Evolutionary conservation across 1,140 invertebrate species (phyloP).

Genomic region (Brachionus rubens): DNA sequence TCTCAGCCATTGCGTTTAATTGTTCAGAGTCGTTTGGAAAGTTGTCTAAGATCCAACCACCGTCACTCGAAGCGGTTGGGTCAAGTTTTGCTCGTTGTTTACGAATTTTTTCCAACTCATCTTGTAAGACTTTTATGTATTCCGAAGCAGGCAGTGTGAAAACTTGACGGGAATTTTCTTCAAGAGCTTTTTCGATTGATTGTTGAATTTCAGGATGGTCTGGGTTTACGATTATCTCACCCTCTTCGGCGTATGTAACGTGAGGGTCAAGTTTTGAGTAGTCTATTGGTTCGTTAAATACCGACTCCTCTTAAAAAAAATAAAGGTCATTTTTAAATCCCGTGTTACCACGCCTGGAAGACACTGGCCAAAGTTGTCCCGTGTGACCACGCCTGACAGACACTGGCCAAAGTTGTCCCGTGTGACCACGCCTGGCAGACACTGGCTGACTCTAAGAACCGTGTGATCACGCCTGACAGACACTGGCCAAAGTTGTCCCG

Average conservation of each 20-base stretch:
- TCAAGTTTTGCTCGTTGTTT: conserved; percentile 5
- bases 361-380: too few species aligned
- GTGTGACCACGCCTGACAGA: too few species aligned
- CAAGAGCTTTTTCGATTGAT: conserved; percentile 35
- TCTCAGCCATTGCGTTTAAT: conserved; percentile 56
- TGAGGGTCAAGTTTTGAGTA: background rate
- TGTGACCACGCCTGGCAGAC: too few species aligned
- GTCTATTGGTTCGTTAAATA: conserved; percentile 18
- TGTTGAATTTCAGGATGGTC: conserved; percentile 41
- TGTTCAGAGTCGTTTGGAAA: conserved; percentile 58
- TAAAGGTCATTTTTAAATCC: conserved; percentile 1
- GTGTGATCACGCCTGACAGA: too few species aligned
- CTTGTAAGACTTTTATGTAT: conserved; percentile 25
- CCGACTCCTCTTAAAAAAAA: background rate
- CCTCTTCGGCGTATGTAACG: background rate
- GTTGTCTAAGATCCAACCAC: conserved; percentile 60
- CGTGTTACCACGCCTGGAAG: too few species aligned
- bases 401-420: too few species aligned
- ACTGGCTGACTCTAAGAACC: too few species aligned
- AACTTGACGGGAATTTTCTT: background rate
- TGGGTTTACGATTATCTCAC: conserved; percentile 15
- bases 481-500: too few species aligned
- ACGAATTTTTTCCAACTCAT: conserved; percentile 24
- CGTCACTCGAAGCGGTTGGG: conserved; percentile 49
- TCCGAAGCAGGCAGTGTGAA: background rate